Evolutionary conservation across 2,888 invertebrate species (phyloP).

Genomic region (Caprella mutica): DNA sequence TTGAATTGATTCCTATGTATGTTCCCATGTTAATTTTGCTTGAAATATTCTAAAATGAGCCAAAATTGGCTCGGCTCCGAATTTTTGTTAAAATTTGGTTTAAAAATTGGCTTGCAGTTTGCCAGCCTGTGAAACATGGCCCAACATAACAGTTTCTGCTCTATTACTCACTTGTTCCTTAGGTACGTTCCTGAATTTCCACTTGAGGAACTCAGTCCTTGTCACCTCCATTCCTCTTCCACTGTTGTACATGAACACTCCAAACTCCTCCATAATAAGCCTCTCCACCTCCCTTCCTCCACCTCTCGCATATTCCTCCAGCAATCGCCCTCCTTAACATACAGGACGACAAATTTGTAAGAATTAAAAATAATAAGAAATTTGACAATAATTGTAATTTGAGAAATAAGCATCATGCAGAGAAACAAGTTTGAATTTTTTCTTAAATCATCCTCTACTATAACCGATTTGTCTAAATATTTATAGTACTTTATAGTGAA

Average conservation of each 20-base stretch:
- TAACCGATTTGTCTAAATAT: no score
- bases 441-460: no score
- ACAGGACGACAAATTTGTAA: background rate
- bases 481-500: no score
- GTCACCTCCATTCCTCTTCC: conserved; percentile 75
- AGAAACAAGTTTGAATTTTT: no score
- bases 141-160: no score
- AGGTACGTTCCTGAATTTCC: conserved; percentile 69
- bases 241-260: conserved; percentile 73
- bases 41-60: no score
- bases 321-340: conserved; percentile 57
- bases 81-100: no score
- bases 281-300: conserved; percentile 49
- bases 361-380: background rate
- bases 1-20: no score
- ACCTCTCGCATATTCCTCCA: conserved; percentile 53
- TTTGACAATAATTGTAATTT: background rate
- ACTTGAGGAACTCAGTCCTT: conserved; percentile 72
- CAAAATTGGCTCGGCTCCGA: no score
- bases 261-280: conserved; percentile 67
- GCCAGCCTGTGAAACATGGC: no score
- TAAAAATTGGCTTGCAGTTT: no score
- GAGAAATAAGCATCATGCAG: background rate
- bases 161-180: conserved; percentile 51
- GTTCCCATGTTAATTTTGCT: no score